Evolutionary conservation across 2,888 invertebrate species (phyloP), one percentile per base, ranked within the genome.

Genomic region (Cosmia pyralina): DNA sequence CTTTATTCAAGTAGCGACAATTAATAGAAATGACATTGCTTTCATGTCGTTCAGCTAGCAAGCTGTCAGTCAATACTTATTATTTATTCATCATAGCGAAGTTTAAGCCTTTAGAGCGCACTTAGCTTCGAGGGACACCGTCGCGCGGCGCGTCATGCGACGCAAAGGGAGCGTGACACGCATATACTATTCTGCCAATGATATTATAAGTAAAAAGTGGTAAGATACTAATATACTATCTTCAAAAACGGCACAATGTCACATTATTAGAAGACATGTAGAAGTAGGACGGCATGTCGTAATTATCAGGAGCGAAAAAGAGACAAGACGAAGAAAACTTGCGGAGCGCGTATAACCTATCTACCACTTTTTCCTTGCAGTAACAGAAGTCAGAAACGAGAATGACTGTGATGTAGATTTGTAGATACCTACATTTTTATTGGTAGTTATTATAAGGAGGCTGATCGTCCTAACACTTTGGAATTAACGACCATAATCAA

Each of bases 61-160:
- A n/a, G 17, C 34, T 60, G 69, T 83, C 75, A 73, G 69, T 83
- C 75, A 73, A 59, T 66, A 53, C 65, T 67, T 38, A 83, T 83
- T 75, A 81, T 71, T 75, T 70, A 84, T 83, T 83, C 75, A 81
- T 28, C 34, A 66, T 69, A 69, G 69, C 52, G 52, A 50, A 48
- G 44, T 81, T 57, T 55, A 83, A 74, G 80, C 66, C 72, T 62
- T 79, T 65, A 50, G 44, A 55, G 55, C 52, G 67, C 63, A 68
- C 74, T 80, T 75, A 58, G 63, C 64, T 83, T 34, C 59, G 69
- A 60, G 63, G 69, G 81, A 69, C 69, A 60, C 28, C 34, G 55
- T 34, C n/a, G 57, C 46, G 22, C 44, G 38, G 50, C 53, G 13
- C 60, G 50, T 75, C 71, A 59, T 75, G 57, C 62, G 59, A 62